Conservation (phyloP, 2,797 vertebrate species). For the Cuniculus paca region DNA sequence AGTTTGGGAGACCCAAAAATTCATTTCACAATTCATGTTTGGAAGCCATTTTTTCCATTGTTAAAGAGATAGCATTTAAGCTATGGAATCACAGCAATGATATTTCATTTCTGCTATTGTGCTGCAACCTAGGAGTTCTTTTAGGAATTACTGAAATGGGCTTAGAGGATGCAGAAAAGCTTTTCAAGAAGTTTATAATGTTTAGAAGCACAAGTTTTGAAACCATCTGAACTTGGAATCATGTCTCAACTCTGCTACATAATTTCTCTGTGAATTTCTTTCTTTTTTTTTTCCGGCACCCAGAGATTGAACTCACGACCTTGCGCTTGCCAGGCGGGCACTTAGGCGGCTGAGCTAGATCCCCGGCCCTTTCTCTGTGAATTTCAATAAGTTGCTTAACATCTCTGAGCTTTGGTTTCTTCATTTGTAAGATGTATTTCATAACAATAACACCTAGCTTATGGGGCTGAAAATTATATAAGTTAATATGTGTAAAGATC, state of each 20-base stretch:
- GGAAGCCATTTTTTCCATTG: conserved; percentile 33
- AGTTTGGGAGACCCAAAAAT: neutral
- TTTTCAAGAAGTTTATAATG: conserved; percentile 50
- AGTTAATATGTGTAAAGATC: conserved; percentile 4
- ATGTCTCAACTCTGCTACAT: neutral
- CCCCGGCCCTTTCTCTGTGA: conserved; percentile 43
- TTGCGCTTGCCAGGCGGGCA: too few species aligned
- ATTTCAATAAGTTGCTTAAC: conserved; percentile 53
- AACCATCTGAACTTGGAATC: conserved; percentile 51
- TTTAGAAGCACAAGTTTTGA: conserved; percentile 39
- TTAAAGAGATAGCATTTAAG: neutral
- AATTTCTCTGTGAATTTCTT: conserved; percentile 46
- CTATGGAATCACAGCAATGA: neutral
- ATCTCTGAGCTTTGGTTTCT: conserved; percentile 25
- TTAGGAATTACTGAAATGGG: conserved; percentile 30
- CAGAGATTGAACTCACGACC: too few species aligned
- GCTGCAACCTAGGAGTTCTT: neutral
- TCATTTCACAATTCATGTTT: neutral
- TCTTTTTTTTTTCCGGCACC: too few species aligned
- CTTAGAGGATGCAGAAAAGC: neutral
- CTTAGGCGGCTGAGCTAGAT: too few species aligned
- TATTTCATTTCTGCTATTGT: conserved; percentile 22
- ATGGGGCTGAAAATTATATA: neutral
- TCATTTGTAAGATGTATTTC: conserved; percentile 43
- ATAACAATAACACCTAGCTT: conserved; percentile 17